Percentiles rank a stretch among this genome's conserved stretches.
These are phyloP conservation scores for Trochalopteron elliotii DNA, from an alignment of 2,113 vertebrate species.

Conservation along the genomic window DNA sequence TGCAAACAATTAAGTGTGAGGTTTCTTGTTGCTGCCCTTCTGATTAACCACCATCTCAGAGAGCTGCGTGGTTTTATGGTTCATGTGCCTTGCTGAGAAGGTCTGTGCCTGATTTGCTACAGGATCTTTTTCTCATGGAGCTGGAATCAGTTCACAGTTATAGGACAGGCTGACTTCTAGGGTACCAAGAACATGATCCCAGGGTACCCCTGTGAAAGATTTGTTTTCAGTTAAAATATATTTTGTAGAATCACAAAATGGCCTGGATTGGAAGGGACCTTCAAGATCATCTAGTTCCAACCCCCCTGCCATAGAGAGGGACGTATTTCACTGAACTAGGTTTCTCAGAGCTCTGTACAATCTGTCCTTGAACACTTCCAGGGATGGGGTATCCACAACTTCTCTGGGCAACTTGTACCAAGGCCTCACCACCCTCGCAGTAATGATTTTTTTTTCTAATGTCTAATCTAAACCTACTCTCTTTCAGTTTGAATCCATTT, in stretches of 20 bases:
- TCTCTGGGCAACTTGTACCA: background rate
- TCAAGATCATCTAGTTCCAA: background rate
- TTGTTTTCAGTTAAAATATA: background rate
- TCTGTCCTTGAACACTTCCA: background rate
- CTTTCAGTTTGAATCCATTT: background rate
- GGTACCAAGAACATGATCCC: background rate
- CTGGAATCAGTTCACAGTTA: background rate
- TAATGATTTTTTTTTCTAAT: background rate
- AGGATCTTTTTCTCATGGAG: background rate
- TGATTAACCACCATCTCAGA: background rate
- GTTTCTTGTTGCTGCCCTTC: background rate
- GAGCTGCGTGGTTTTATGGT: rapidly evolving
- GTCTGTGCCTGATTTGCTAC: background rate
- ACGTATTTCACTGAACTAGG: background rate
- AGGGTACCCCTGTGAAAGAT: background rate
- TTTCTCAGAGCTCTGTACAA: background rate
- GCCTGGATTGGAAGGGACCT: background rate
- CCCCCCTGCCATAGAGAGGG: background rate
- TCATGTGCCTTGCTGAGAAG: background rate
- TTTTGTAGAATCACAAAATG: background rate
- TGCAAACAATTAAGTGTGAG: background rate
- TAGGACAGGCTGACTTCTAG: background rate
- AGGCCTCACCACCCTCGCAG: background rate
- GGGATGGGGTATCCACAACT: too few species aligned
- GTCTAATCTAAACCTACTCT: background rate